phyloP scores from a whole-genome alignment of 2,797 vertebrate species.

The Crocodylus rhombifer region DNA sequence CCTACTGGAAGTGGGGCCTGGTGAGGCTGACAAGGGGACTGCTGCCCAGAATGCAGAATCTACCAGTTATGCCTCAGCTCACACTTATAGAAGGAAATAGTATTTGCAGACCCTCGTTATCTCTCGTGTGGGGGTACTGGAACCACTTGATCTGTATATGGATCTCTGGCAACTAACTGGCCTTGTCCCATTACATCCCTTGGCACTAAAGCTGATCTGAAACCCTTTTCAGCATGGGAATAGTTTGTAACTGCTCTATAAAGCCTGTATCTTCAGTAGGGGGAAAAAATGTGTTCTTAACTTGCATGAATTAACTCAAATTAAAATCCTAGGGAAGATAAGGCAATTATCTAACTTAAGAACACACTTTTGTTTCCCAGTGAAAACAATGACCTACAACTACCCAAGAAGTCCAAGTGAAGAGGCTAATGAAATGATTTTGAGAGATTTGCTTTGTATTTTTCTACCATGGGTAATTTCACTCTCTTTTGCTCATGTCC shows the following conservation, averaged over 20 bases:
- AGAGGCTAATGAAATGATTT: not conserved
- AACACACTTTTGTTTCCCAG: too few relatives aligned
- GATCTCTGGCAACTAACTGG: not conserved
- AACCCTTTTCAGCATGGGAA: not conserved
- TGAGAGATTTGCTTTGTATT: not conserved
- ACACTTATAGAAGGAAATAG: not conserved
- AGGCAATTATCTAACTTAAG: too few relatives aligned
- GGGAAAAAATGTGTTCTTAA: not conserved
- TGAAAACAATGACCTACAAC: too few relatives aligned
- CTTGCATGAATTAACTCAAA: not conserved
- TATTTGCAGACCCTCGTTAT: not conserved
- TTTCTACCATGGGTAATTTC: not conserved
- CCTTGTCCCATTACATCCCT: not conserved
- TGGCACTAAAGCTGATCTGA: not conserved
- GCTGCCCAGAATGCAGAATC: too few relatives aligned
- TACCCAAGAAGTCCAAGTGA: not conserved
- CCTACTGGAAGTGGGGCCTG: too few relatives aligned
- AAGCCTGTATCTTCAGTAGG: not conserved
- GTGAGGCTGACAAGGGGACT: too few relatives aligned
- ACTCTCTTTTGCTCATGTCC: not conserved
- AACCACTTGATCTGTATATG: not conserved
- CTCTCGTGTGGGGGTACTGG: accelerated
- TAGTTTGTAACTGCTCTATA: not conserved
- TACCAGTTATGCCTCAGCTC: too few relatives aligned
- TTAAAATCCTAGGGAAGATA: too few relatives aligned